Percentiles rank a stretch among this genome's conserved stretches.
Conservation (phyloP, 2,797 vertebrate species). For the Cynopterus sphinx region DNA sequence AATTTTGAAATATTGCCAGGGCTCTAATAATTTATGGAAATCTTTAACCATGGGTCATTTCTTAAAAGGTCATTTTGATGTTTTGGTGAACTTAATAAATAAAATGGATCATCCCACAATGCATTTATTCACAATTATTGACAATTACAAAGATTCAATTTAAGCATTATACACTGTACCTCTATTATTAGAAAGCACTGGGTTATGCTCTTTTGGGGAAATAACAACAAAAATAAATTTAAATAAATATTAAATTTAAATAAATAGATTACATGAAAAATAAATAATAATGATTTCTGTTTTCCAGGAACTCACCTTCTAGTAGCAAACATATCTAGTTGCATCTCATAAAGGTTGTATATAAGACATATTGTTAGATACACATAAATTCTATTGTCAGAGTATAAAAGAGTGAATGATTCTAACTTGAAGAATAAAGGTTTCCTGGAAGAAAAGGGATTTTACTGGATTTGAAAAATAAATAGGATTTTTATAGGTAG, state of each 20-base stretch:
- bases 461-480: conserved; percentile 20
- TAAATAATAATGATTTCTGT: not conserved
- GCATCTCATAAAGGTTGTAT: not conserved
- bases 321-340: not conserved
- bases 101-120: not conserved
- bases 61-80: conserved; percentile 22
- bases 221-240: not conserved
- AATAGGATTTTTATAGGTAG: not conserved
- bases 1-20: conserved; percentile 7
- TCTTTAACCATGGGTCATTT: not conserved
- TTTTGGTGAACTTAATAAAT: conserved; percentile 23
- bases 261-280: not conserved
- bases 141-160: not conserved
- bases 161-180: not conserved
- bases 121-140: not conserved
- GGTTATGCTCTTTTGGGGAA: not conserved
- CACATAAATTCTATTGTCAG: not conserved
- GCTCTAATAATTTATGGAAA: not conserved
- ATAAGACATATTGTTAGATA: not conserved
- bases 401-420: not conserved
- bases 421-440: not conserved
- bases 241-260: not conserved
- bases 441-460: not conserved
- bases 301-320: not conserved
- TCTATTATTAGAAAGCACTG: not conserved